Base-by-base conservation (phyloP, 2,113 vertebrate genomes). In the Cebidichthys violaceus region DNA sequence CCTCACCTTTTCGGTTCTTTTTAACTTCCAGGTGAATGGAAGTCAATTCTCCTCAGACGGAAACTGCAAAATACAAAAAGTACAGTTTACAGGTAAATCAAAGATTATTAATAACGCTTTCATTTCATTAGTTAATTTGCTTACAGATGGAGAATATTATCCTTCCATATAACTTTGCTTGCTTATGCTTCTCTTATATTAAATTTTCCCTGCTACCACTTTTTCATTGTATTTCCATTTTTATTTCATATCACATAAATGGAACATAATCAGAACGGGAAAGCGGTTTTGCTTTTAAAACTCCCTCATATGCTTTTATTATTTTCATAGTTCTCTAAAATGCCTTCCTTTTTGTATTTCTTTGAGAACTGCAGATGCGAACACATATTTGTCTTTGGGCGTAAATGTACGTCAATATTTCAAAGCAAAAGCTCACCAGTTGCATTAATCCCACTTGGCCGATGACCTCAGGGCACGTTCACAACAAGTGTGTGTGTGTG, bases 381-480 rank as follows among this genome's bases (percentile, higher is more conserved):
- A 41, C 27, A 27, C 27, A 43, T 1, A 2, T 27, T 66, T 52
- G 2, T 29, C 22, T 2, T 22, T 2, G 9, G 41, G 41, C 29
- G 17, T 64, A 24, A 43, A 76, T 59, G 24, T 54, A 29, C 15
- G 35, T 54, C 2, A 59, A 73, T 35, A 22, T 22, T 13, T 59
- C 24, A 65, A 67, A 83, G 33, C 47, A 29, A 50, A 33, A 60
- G 69, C 15, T 35, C n/a, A 55, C 4, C 43, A 13, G 14, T 24
- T 75, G 22, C 0, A 14, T 70, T 75, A 70, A 83, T 65, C 57
- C 45, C 9, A 69, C 29, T 77, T 72, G 37, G 70, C 22, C 31
- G 33, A 57, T 70, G 29, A 70, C 65, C 59, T 70, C 65, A 35
- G 70, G 52, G 37, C 47, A 43, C 3, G 4, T 52, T 57, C 55